Evolutionary conservation across 2,888 invertebrate genomes (phyloP).

Genomic region (Carterocephalus palaemon): DNA sequence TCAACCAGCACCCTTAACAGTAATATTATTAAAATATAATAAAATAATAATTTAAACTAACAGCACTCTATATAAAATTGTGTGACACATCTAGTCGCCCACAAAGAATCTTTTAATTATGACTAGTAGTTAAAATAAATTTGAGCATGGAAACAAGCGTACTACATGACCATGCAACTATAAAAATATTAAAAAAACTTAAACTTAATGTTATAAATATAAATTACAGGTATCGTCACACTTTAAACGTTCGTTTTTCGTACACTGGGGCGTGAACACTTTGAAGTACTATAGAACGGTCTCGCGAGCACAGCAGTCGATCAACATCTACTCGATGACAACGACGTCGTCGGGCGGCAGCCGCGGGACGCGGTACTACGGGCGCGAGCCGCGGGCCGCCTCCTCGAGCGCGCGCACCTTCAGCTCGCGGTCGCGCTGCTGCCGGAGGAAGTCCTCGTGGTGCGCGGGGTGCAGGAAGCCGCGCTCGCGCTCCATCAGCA

Average conservation of each 20-base stretch:
- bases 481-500: slow-evolving; percentile 89
- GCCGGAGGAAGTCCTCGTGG: slow-evolving; percentile 80
- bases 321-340: slow-evolving; percentile 43
- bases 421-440: slow-evolving; percentile 90
- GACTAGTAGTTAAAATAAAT: slow-evolving; percentile 76
- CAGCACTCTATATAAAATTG: slow-evolving; percentile 48
- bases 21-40: slow-evolving; percentile 38
- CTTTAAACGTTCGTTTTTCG: slow-evolving; percentile 39
- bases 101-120: slow-evolving; percentile 68
- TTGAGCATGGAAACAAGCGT: slow-evolving; percentile 77
- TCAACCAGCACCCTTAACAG: slow-evolving; percentile 55
- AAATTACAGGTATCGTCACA: slow-evolving; percentile 66
- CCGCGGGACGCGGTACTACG: slow-evolving; percentile 46
- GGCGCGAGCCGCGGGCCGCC: slow-evolving; percentile 84
- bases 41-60: slow-evolving; percentile 62
- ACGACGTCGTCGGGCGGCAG: slow-evolving; percentile 38
- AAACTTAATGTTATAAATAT: slow-evolving; percentile 66
- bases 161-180: slow-evolving; percentile 73
- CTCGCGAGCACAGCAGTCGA: slow-evolving; percentile 28
- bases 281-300: slow-evolving; percentile 37
- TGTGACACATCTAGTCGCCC: slow-evolving; percentile 49
- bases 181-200: slow-evolving; percentile 68
- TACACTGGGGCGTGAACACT: slow-evolving; percentile 46
- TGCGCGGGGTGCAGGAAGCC: slow-evolving; percentile 79
- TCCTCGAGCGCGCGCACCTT: slow-evolving; percentile 92